A percentile compares a stretch with the other conserved stretches of the same genome.
These are phyloP conservation scores for Metopia argyrocephala DNA, from an alignment of 2,888 invertebrate species.

Conservation along the genomic window DNA sequence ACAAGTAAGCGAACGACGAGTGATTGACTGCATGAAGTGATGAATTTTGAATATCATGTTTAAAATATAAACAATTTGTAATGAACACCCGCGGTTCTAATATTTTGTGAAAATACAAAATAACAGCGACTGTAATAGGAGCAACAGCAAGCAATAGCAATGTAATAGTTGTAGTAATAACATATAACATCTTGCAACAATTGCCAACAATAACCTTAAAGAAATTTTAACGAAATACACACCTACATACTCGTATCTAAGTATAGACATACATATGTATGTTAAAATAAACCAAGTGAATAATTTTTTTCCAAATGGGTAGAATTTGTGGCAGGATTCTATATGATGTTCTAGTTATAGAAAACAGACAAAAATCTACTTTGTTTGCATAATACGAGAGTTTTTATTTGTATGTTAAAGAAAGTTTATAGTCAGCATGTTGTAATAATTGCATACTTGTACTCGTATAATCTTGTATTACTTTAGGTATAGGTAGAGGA, in stretches of 20 bases:
- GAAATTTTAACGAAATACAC: slow-evolving; percentile 30
- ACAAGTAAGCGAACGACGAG: neutral
- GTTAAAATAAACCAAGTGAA: neutral
- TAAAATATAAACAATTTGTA: slow-evolving; percentile 46
- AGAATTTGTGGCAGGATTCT: too few species aligned
- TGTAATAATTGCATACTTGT: neutral
- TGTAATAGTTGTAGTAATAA: slow-evolving; percentile 11
- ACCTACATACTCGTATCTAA: too few species aligned
- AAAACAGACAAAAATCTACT: slow-evolving; percentile 12
- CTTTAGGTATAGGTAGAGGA: neutral
- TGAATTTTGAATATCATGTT: slow-evolving; percentile 33
- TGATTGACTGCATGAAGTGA: neutral
- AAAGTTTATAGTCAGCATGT: slow-evolving; percentile 29
- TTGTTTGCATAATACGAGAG: slow-evolving; percentile 17
- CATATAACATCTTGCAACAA: slow-evolving; percentile 58
- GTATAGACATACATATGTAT: too few species aligned
- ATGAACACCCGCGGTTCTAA: slow-evolving; percentile 59
- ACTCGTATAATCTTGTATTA: neutral
- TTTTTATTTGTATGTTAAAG: neutral
- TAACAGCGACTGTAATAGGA: slow-evolving; percentile 26
- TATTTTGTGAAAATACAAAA: slow-evolving; percentile 41
- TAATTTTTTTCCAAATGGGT: neutral
- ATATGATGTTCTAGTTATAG: neutral
- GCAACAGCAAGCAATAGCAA: slow-evolving; percentile 27
- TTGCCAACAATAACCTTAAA: slow-evolving; percentile 40